Percentiles rank a stretch among this genome's conserved stretches.
Evolutionary conservation across 2,888 invertebrate species (phyloP).

Genomic region (Drosophila koepferae): DNA sequence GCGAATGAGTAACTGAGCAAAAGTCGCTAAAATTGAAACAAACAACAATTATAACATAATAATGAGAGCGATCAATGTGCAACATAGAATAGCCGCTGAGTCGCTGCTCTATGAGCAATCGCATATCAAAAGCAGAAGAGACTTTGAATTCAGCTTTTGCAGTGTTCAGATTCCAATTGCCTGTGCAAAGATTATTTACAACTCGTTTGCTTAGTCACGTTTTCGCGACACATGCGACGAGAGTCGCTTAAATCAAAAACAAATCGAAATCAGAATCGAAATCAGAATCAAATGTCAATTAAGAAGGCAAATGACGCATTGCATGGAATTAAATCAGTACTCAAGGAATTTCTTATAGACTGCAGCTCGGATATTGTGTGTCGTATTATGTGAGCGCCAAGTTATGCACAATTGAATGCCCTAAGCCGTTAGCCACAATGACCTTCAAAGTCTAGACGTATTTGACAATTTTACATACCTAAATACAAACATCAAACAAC

Average conservation of each 20-base stretch:
- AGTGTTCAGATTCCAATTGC: conserved; percentile 2
- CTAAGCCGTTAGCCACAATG: conserved; percentile 62
- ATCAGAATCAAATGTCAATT: conserved; percentile 52
- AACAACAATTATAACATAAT: background rate
- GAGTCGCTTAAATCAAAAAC: conserved; percentile 6
- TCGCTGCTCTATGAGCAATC: conserved; percentile 34
- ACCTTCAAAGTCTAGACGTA: conserved; percentile 78
- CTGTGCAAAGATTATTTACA: conserved; percentile 37
- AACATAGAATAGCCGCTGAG: background rate
- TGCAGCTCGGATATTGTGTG: background rate
- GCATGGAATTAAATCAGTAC: conserved; percentile 23
- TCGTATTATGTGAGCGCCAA: conserved; percentile 8
- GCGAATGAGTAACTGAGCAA: conserved; percentile 13
- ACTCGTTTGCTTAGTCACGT: conserved; percentile 63
- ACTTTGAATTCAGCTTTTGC: background rate
- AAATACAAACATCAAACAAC: conserved; percentile 43
- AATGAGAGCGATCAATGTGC: background rate
- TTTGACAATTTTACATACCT: conserved; percentile 71
- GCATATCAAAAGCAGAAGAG: conserved; percentile 22
- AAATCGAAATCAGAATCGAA: conserved; percentile 29
- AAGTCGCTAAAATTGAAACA: conserved; percentile 18
- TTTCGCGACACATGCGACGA: conserved; percentile 32
- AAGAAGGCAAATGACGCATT: conserved; percentile 56
- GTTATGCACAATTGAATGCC: conserved; percentile 36
- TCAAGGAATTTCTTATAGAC: conserved; percentile 36